phyloP scores from a whole-genome alignment of 2,797 vertebrate genomes.

The Sphenopsis melanotis region DNA sequence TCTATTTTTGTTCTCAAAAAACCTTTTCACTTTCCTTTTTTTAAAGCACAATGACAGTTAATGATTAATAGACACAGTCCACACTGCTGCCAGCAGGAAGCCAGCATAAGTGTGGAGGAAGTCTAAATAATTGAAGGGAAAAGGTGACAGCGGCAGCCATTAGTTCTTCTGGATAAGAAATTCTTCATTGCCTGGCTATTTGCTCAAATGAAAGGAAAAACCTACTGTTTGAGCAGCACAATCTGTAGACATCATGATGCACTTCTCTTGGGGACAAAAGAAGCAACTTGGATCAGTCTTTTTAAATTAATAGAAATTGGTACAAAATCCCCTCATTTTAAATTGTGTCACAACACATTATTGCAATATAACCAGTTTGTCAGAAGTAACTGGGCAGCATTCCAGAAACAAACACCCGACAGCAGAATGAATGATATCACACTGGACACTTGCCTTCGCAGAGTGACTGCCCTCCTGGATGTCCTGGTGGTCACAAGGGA shows the following conservation, averaged over 20 bases:
- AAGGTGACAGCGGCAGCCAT: conserved; percentile 46
- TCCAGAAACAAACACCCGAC: neutral
- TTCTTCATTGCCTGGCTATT: conserved; percentile 37
- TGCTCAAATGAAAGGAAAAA: conserved; percentile 25
- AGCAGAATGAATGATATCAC: neutral
- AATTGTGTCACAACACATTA: neutral
- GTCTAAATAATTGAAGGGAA: conserved; percentile 71
- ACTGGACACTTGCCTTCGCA: neutral
- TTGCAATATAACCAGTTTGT: neutral
- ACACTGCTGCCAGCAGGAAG: conserved; percentile 60
- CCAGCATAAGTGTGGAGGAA: conserved; percentile 26
- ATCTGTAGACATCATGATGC: neutral
- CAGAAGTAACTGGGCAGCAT: neutral
- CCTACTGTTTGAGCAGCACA: neutral
- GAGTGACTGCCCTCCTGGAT: neutral
- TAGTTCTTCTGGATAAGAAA: conserved; percentile 53
- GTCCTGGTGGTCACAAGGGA: neutral
- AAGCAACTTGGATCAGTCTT: neutral
- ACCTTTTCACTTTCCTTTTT: neutral
- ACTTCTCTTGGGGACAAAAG: neutral
- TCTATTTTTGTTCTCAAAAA: conserved; percentile 36
- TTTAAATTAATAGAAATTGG: neutral
- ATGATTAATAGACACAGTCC: conserved; percentile 66
- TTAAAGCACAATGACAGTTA: conserved; percentile 54
- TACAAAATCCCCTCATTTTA: neutral